Percentiles rank a stretch among this genome's conserved stretches.
Evolutionary conservation across 2,888 invertebrate species (phyloP).

Genomic region (Blomia tropicalis): DNA sequence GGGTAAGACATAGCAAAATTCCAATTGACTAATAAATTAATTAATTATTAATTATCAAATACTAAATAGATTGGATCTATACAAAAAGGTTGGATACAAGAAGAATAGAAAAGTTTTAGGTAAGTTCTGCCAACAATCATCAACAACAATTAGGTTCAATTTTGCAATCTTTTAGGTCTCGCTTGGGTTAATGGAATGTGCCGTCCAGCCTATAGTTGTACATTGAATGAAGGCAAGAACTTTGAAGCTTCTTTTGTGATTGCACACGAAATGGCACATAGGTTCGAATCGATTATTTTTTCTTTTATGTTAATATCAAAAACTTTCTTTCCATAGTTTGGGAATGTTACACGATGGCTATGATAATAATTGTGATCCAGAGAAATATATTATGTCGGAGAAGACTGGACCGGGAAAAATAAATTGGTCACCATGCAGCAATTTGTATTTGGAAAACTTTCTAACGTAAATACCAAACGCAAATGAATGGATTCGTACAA

Average conservation of each 20-base stretch:
- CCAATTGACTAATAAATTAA: background rate
- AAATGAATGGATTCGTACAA: background rate
- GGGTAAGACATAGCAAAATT: slow-evolving; percentile 30
- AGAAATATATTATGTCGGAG: slow-evolving; percentile 34
- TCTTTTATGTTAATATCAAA: background rate
- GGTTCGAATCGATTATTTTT: no score
- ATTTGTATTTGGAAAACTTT: slow-evolving; percentile 33
- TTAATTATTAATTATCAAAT: background rate
- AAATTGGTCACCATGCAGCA: slow-evolving; percentile 36
- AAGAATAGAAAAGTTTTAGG: slow-evolving; percentile 31
- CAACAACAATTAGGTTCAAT: background rate
- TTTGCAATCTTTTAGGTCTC: slow-evolving; percentile 31
- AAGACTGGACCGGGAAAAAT: slow-evolving; percentile 35
- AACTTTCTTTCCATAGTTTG: slow-evolving; percentile 30
- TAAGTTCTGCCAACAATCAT: slow-evolving; percentile 12
- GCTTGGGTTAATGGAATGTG: slow-evolving; percentile 38
- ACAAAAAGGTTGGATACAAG: slow-evolving; percentile 27
- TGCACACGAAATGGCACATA: slow-evolving; percentile 37
- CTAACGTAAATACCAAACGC: slow-evolving; percentile 30
- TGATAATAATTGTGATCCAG: slow-evolving; percentile 33
- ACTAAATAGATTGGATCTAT: slow-evolving; percentile 28
- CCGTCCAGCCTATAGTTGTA: slow-evolving; percentile 34
- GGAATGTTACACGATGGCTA: slow-evolving; percentile 37
- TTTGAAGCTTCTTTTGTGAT: slow-evolving; percentile 37
- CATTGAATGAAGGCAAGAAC: slow-evolving; percentile 35